Evolutionary conservation across 2,113 vertebrate genomes (phyloP), one percentile per base, ranked within the genome.

Genomic region (Okapia johnstoni): DNA sequence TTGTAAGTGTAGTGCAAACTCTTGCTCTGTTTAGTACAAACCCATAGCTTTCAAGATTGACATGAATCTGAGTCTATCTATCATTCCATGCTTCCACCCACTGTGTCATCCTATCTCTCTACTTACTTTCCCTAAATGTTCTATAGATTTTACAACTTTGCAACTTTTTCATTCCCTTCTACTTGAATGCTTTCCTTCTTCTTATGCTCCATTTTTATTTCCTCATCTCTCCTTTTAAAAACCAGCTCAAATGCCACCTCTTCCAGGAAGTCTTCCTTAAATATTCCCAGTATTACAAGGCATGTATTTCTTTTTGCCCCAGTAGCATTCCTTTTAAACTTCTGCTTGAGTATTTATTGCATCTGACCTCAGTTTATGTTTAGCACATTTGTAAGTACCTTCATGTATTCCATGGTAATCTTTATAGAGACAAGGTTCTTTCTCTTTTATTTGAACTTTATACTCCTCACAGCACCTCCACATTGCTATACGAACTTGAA

Each of bases 51-150:
- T 60, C 61, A 61, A n/a, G 50, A 55, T 15, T 36, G 7, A n/a
- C 40, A 23, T 52, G 21, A 25, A 0, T 21, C 23, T 25, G 25
- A 17, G 54, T 11, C 15, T 36, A 16, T 23, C 3, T 5, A 10
- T 26, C n/a, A 3, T 8, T 50, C 26, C 8, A 4, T 4, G 15
- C 3, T 46, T 50, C 48, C 3, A 5, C 14, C 23, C 17, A 15
- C 25, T 2, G 0, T 3, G 46, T 11, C 2, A 36, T 26, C 36
- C 14, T 25, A 5, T 79, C 28, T 58, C 1, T 5, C 36, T 13
- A 3, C 33, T 58, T 16, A 28, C 28, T 57, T 60, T 58, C 16
- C 40, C 55, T 25, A 23, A 46, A 57, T 12, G 4, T 11, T 9
- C 50, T 66, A 6, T 1, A 43, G 11, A 17, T n/a, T n/a, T 80